Evolutionary conservation across 2,797 vertebrate genomes (phyloP), one percentile per base, ranked within the genome.

Genomic region (Tapera naevia): DNA sequence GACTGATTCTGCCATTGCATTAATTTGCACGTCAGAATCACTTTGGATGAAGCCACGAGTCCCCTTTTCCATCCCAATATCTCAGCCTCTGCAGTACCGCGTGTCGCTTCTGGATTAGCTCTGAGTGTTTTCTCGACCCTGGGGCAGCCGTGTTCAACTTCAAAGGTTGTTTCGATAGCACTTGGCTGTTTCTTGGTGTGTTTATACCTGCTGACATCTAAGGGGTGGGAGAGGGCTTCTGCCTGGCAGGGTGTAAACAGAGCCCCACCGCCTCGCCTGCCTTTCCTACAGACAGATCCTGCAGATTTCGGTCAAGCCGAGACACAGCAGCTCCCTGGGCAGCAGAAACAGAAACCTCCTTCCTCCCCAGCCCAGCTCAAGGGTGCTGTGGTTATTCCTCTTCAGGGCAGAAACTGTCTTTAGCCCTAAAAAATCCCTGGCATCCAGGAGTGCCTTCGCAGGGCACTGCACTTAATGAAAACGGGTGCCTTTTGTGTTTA

Each of bases 191-290:
- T 82, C 81, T 74, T 67, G 93, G 53, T 54, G 75, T 91, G 84
- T 96, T 96, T 95, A 93, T 86, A 87, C 15, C 86, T 24, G 1
- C 89, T n/a, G 2, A 81, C 93, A 94, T 96, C 94, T 91, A 51
- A 96, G 80, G 54, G 94, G 71, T 92, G 89, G 72, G 92, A 92
- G 94, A 95, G 94, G 94, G 80, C 86, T 94, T 18, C 89, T 96
- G 89, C 89, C 93, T 97, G 91, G 88, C 93, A 96, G 65, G 45
- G 85, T 91, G 74, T 96, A 96, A 97, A 95, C 86, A 96, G 58
- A 70, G 51, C 80, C 65, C 74, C 33, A 16, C 69, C 66, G 45
- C 74, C 65, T 57, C 23, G 10, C 57, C 88, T 76, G 90, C 91
- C 81, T 60, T 56, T 73, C 57, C 91, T 78, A 3, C 93, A 91